Conservation (phyloP, 1,140 invertebrate genomes). For the Venturia canescens region DNA sequence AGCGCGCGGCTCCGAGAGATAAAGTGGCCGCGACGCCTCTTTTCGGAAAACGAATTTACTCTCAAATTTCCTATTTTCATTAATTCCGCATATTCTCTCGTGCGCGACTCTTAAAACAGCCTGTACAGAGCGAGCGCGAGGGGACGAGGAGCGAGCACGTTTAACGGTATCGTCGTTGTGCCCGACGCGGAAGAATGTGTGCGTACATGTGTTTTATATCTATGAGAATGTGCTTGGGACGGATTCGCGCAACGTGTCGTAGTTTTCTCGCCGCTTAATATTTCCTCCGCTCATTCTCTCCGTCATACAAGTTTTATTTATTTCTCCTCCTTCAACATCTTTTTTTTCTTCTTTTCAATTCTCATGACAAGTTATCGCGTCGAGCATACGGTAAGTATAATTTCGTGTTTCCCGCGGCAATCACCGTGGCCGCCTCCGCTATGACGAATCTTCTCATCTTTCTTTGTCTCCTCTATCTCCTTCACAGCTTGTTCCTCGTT, state of each 20-base stretch:
- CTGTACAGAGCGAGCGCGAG: not conserved
- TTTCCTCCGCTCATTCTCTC: not conserved
- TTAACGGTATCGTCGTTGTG: constrained; percentile 36
- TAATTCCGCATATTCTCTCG: too few species aligned
- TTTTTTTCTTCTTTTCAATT: constrained; percentile 24
- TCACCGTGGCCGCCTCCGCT: constrained; percentile 35
- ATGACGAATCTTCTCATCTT: not conserved
- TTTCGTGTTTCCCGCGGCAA: constrained; percentile 48
- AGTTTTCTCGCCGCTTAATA: constrained; percentile 11
- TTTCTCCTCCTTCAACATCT: constrained; percentile 6
- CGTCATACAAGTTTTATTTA: too few species aligned
- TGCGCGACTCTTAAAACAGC: not conserved
- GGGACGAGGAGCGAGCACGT: not conserved
- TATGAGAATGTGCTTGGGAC: not conserved
- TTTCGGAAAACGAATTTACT: too few species aligned
- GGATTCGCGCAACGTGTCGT: constrained; percentile 12
- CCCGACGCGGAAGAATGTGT: constrained; percentile 33
- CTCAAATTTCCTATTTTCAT: too few species aligned
- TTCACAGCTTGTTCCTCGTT: not conserved
- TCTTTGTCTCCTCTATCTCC: not conserved
- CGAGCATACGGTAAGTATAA: constrained; percentile 39
- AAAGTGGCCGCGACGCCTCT: too few species aligned
- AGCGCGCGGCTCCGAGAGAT: too few species aligned
- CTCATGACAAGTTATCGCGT: constrained; percentile 13
- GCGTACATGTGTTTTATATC: not conserved